These are phyloP conservation scores for Meloidogyne chitwoodi DNA, from an alignment of 1,140 invertebrate genomes.

Conservation along the genomic window DNA sequence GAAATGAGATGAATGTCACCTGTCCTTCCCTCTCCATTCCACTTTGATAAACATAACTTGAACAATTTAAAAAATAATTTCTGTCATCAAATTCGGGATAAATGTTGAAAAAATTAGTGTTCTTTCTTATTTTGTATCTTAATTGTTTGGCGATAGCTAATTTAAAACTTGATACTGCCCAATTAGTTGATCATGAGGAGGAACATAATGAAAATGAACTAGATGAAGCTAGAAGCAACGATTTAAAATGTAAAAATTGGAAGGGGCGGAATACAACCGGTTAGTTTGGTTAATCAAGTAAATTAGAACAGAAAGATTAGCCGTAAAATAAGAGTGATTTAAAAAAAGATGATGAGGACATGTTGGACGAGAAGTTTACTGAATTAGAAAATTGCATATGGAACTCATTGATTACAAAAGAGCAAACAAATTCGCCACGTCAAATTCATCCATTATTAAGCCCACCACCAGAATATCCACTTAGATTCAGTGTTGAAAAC, in stretches of 20 bases:
- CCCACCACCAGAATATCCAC: conserved; percentile 37
- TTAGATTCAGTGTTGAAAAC: conserved; percentile 47
- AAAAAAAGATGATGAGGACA: conserved; percentile 27
- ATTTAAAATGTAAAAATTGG: neutral
- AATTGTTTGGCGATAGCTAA: neutral
- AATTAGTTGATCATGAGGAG: neutral
- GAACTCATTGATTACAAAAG: conserved; percentile 42
- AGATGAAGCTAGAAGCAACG: neutral
- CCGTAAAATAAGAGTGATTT: too few species aligned
- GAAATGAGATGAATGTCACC: neutral
- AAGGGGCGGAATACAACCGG: neutral
- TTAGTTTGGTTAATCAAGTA: neutral
- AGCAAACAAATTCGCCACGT: conserved; percentile 17
- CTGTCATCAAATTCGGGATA: neutral
- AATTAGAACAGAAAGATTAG: too few species aligned
- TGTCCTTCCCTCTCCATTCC: neutral
- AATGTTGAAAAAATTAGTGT: neutral
- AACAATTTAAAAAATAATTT: neutral
- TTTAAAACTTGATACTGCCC: neutral
- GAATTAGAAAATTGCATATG: conserved; percentile 49
- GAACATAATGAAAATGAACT: neutral
- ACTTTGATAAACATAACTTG: neutral
- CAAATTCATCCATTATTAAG: conserved; percentile 27
- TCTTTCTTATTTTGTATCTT: neutral
- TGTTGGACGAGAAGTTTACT: conserved; percentile 28